Conservation (phyloP, 2,888 invertebrate species). For the Ennomos erosarius region DNA sequence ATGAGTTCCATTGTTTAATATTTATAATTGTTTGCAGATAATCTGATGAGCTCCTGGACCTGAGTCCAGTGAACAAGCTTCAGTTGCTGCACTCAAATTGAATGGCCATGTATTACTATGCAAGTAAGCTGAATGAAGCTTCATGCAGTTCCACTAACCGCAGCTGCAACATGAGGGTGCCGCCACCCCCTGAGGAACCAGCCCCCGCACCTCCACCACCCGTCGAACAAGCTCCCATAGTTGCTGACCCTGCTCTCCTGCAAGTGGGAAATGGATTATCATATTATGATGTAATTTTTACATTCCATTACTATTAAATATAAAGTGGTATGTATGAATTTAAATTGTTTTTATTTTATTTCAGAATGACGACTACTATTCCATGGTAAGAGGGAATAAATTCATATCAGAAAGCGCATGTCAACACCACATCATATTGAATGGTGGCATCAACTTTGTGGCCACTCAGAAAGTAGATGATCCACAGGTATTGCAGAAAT, state of each 20-base stretch:
- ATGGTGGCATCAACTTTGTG: conserved; percentile 74
- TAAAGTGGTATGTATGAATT: background rate
- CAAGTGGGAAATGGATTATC: conserved; percentile 71
- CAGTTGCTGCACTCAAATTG: conserved; percentile 64
- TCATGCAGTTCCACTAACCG: conserved; percentile 79
- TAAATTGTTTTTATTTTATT: conserved; percentile 35
- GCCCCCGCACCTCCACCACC: conserved; percentile 69
- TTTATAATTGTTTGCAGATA: conserved; percentile 46
- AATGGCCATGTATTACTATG: conserved; percentile 90
- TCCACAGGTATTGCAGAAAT: conserved; percentile 58
- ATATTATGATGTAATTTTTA: conserved; percentile 76
- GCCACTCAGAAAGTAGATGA: conserved; percentile 66
- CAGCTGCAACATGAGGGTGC: conserved; percentile 74
- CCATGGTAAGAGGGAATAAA: conserved; percentile 79
- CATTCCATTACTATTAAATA: background rate
- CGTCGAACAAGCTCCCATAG: conserved; percentile 66
- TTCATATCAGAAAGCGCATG: conserved; percentile 72
- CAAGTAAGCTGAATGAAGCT: conserved; percentile 88
- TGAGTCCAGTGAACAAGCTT: conserved; percentile 51
- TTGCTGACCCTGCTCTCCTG: conserved; percentile 65
- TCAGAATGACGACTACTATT: conserved; percentile 80
- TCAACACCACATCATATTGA: conserved; percentile 78
- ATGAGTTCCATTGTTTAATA: conserved; percentile 6
- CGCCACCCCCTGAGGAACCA: conserved; percentile 66
- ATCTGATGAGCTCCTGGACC: conserved; percentile 58